Conservation (phyloP, 2,113 vertebrate species). For the Progne subis region DNA sequence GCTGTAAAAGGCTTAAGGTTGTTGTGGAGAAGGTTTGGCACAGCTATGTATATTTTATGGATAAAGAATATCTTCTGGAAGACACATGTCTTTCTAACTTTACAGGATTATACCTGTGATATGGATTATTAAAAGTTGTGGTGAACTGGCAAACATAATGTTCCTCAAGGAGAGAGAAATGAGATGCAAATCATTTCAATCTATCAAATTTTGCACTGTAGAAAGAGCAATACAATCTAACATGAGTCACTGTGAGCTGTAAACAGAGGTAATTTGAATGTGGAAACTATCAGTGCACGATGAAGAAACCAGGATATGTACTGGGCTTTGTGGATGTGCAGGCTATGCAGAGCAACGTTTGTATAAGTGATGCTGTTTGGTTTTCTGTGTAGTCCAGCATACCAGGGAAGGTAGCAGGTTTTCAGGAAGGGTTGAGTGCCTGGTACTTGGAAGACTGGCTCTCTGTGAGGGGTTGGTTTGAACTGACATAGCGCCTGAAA, state of each 20-base stretch:
- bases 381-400: neutral
- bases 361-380: neutral
- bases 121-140: neutral
- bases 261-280: neutral
- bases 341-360: neutral
- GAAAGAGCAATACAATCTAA: neutral
- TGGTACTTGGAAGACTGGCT: neutral
- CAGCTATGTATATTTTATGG: neutral
- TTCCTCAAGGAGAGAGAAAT: neutral
- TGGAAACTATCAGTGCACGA: fast-evolving
- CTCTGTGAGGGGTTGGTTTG: neutral
- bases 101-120: neutral
- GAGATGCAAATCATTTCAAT: neutral
- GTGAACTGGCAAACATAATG: neutral
- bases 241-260: neutral
- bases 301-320: fast-evolving
- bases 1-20: neutral
- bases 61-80: neutral
- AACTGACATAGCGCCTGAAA: neutral
- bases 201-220: neutral
- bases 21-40: neutral
- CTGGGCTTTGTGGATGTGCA: neutral
- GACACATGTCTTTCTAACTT: neutral
- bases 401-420: neutral
- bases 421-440: neutral